phyloP scores from a whole-genome alignment of 2,888 invertebrate species.

The Calliopum simillimum region DNA sequence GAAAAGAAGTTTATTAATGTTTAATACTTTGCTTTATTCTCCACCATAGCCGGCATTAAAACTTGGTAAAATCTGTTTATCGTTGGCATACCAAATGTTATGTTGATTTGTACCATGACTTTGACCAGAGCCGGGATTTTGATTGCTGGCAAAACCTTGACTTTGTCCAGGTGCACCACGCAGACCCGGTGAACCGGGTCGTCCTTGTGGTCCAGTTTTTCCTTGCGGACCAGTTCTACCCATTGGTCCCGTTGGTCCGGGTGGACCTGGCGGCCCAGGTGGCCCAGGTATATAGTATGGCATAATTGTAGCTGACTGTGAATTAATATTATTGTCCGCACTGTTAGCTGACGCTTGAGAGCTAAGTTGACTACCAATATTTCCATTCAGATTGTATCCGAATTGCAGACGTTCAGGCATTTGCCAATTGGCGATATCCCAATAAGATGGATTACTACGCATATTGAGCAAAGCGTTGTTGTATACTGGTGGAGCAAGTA shows the following conservation, averaged over 20 bases:
- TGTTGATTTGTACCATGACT: slow-evolving; percentile 34
- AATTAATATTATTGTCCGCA: slow-evolving; percentile 33
- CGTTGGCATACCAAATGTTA: slow-evolving; percentile 42
- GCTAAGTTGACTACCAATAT: slow-evolving; percentile 44
- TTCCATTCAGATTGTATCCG: slow-evolving; percentile 57
- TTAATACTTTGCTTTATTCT: slow-evolving; percentile 6
- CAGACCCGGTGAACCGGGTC: slow-evolving; percentile 40
- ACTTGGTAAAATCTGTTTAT: slow-evolving; percentile 40
- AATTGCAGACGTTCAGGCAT: slow-evolving; percentile 50
- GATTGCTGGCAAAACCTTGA: slow-evolving; percentile 16
- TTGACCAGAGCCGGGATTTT: too few species aligned
- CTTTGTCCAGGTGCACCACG: slow-evolving; percentile 29
- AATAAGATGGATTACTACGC: slow-evolving; percentile 42
- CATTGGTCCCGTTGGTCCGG: slow-evolving; percentile 37
- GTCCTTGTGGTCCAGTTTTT: slow-evolving; percentile 40
- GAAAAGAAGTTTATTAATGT: too few species aligned
- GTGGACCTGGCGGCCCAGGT: slow-evolving; percentile 44
- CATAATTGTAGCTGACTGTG: slow-evolving; percentile 40
- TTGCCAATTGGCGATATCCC: slow-evolving; percentile 47
- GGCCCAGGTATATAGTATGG: slow-evolving; percentile 45
- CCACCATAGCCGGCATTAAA: slow-evolving; percentile 32
- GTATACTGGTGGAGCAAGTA: slow-evolving; percentile 49
- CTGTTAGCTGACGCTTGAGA: neutral
- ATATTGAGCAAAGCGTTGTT: slow-evolving; percentile 44
- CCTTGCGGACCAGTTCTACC: slow-evolving; percentile 43